Conservation (phyloP, 2,888 invertebrate species). For the Pollenia griseotomentosa region DNA sequence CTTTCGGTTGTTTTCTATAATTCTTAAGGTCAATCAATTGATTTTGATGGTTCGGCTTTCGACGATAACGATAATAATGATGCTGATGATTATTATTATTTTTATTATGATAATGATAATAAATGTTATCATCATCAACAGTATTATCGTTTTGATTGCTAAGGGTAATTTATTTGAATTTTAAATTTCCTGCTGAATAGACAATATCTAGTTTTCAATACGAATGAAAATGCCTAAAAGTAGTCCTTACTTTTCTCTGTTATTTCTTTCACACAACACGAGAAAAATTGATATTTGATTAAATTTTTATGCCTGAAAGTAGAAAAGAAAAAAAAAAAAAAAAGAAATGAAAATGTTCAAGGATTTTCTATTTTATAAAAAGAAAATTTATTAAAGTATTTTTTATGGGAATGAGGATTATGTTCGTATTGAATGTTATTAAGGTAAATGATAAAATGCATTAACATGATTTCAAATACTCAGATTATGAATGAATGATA, state of each 20-base stretch:
- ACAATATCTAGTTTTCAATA: constrained; percentile 24
- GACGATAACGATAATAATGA: constrained; percentile 9
- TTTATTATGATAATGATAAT: constrained; percentile 22
- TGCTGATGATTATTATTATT: constrained; percentile 18
- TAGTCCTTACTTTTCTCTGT: neutral
- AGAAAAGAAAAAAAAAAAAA: neutral
- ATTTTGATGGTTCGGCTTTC: constrained; percentile 61
- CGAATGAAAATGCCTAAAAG: neutral
- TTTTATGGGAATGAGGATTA: constrained; percentile 10
- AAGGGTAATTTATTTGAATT: constrained; percentile 61
- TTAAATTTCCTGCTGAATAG: constrained; percentile 67
- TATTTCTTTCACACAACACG: neutral
- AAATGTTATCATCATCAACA: constrained; percentile 35
- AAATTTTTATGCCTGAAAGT: constrained; percentile 28
- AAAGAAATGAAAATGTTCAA: neutral
- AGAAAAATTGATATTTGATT: constrained; percentile 54
- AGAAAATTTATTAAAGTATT: constrained; percentile 38
- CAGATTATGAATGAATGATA: neutral
- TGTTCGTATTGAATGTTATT: neutral
- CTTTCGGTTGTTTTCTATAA: constrained; percentile 12
- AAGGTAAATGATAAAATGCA: constrained; percentile 20
- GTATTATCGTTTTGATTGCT: constrained; percentile 54
- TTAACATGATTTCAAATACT: constrained; percentile 8
- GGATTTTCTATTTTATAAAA: neutral
- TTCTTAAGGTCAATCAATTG: constrained; percentile 67